A percentile compares a stretch with the other conserved stretches of the same genome.
Evolutionary conservation across 1,140 invertebrate species (phyloP).

Genomic region (Tyrophagus putrescentiae): DNA sequence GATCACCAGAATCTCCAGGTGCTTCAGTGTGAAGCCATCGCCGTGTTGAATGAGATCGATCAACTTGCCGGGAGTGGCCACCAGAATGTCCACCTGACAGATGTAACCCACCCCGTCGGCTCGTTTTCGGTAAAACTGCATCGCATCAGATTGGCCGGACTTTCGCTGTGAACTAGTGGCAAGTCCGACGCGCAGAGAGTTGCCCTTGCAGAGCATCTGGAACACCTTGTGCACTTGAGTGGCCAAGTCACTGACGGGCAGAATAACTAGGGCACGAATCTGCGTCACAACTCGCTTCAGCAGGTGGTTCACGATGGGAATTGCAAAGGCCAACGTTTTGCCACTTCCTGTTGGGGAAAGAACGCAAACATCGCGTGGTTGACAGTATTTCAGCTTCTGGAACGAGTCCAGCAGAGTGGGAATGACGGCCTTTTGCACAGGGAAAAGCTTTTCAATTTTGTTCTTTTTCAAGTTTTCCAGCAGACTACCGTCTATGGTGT

Average conservation of each 20-base stretch:
- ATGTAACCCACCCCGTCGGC: slow-evolving; percentile 22
- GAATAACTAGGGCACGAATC: slow-evolving; percentile 66
- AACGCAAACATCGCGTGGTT: slow-evolving; percentile 80
- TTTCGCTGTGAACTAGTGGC: slow-evolving; percentile 48
- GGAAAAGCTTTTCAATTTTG: slow-evolving; percentile 62
- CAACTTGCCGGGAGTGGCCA: slow-evolving; percentile 80
- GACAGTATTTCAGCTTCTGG: slow-evolving; percentile 40
- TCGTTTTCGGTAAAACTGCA: slow-evolving; percentile 50
- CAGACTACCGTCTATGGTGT: slow-evolving; percentile 44
- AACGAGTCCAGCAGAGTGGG: slow-evolving; percentile 55
- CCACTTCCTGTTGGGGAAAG: slow-evolving; percentile 94
- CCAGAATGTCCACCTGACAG: slow-evolving; percentile 59
- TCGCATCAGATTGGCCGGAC: slow-evolving; percentile 57
- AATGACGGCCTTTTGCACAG: slow-evolving; percentile 69
- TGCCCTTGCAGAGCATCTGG: slow-evolving; percentile 52
- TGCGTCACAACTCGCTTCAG: slow-evolving; percentile 37
- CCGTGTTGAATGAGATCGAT: slow-evolving; percentile 80
- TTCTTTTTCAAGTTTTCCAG: slow-evolving; percentile 49
- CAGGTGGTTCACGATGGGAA: slow-evolving; percentile 68
- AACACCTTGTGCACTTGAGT: slow-evolving; percentile 52
- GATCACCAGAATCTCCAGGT: slow-evolving; percentile 60
- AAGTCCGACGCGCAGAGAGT: slow-evolving; percentile 53
- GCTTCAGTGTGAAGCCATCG: slow-evolving; percentile 60
- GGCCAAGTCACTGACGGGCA: slow-evolving; percentile 82
- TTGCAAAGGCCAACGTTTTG: slow-evolving; percentile 83